Base-by-base conservation (phyloP, 2,113 vertebrate genomes). In the Callopanchax toddi region DNA sequence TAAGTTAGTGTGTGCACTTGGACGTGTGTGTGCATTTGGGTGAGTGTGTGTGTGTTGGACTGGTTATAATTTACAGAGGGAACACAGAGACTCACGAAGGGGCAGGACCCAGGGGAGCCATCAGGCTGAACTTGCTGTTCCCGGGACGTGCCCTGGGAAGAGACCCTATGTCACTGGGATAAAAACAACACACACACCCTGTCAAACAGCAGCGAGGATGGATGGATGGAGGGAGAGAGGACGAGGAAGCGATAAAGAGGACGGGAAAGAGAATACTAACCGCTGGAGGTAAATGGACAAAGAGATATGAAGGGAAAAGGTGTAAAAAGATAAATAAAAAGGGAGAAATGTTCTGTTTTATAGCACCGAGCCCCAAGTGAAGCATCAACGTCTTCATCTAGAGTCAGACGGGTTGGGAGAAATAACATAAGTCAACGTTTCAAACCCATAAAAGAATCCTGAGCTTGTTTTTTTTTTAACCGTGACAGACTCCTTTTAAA, bases 181-280 rank as follows among this genome's bases (percentile, higher is more conserved):
- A 84, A 87, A 86, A 87, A 85, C 82, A 90, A 90, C 86, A 86
- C 80, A 85, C 82, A 89, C 87, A 59, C 86, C 88, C 82, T 84
- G 87, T 83, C 81, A 76, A 67, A 77, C 72, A 69, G 81, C 74
- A 50, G 75, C 6, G 40, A n/a, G 17, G 74, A 82, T 59, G 74
- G 78, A 81, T 70, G 78, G 77, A 83, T 77, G 66, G 83, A 86
- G 69, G 54, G 70, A 59, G 67, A 53, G 52, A 70, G 80, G 40
- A 53, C 51, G 65, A 52, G 68, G 71, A 58, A 73, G 69, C 16
- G 48, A 72, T 72, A 67, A 67, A 64, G 66, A 62, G 70, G 50
- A 64, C 17, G 37, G 74, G 67, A 83, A 85, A 56, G 46, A 48
- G 63, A 76, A 70, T 61, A 70, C 78, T 55, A 53, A 22, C 7